phyloP scores from a whole-genome alignment of 1,140 invertebrate species.

The Bombus superbus region DNA sequence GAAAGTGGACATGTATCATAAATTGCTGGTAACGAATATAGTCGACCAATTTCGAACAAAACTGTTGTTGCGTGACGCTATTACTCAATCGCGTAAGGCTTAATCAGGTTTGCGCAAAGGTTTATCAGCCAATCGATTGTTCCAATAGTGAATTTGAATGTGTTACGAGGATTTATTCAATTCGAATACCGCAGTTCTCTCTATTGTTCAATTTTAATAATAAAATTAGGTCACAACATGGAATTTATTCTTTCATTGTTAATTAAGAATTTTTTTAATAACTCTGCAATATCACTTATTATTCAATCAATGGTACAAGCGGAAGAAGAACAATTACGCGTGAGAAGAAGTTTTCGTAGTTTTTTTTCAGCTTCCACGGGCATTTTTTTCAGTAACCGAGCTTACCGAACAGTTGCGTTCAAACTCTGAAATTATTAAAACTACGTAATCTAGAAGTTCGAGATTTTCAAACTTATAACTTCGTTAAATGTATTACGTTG shows the following conservation, averaged over 20 bases:
- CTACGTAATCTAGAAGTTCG: not conserved
- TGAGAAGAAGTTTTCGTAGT: not conserved
- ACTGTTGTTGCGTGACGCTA: not conserved
- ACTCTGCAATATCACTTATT: not conserved
- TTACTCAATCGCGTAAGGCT: not conserved
- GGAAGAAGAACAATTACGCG: not conserved
- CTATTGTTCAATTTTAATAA: not conserved
- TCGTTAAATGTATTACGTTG: not conserved
- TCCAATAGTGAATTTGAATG: not conserved
- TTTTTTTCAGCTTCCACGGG: not conserved
- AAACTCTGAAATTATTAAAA: not conserved
- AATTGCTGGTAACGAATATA: not conserved
- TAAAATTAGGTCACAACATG: not conserved
- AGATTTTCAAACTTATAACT: not conserved
- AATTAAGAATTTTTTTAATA: not conserved
- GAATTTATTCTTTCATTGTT: not conserved
- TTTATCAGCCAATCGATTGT: not conserved
- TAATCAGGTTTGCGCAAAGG: not conserved
- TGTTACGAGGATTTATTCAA: not conserved
- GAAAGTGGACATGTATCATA: not conserved
- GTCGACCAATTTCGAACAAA: conserved; percentile 7
- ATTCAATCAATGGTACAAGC: not conserved
- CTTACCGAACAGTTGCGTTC: not conserved
- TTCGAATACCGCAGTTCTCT: not conserved
- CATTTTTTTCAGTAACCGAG: not conserved